Conservation (phyloP, 2,888 invertebrate genomes). For the Pristionchus mayeri region DNA sequence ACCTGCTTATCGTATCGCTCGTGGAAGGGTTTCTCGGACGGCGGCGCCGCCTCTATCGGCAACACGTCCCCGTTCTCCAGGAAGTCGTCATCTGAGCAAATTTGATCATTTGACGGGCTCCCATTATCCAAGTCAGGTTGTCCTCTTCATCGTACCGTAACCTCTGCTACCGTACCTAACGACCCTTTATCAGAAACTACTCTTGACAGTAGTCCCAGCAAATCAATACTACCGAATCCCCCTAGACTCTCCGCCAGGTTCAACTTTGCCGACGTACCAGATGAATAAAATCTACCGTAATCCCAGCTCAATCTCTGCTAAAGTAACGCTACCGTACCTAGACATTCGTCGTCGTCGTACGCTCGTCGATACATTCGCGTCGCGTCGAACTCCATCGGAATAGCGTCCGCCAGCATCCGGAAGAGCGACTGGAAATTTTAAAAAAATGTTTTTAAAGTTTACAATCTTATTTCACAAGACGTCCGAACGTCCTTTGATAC, state of each 20-base stretch:
- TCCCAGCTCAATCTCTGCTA: background rate
- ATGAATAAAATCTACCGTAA: too few relatives aligned
- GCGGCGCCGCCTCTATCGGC: constrained; percentile 25
- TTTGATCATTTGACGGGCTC: background rate
- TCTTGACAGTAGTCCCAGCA: too few relatives aligned
- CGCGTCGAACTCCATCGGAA: constrained; percentile 35
- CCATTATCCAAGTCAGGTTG: too few relatives aligned
- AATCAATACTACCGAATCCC: too few relatives aligned
- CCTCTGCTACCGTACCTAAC: too few relatives aligned
- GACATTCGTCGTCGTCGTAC: constrained; percentile 28
- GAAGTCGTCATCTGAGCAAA: constrained; percentile 13
- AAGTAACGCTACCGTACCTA: constrained; percentile 38
- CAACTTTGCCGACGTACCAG: too few relatives aligned
- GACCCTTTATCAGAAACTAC: too few relatives aligned
- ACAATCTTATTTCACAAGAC: too few relatives aligned
- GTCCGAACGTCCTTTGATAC: too few relatives aligned
- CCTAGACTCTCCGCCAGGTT: too few relatives aligned
- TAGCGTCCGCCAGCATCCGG: constrained; percentile 30
- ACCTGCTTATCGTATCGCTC: constrained; percentile 4
- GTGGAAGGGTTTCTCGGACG: constrained; percentile 9
- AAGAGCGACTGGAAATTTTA: constrained; percentile 10
- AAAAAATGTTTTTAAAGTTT: background rate
- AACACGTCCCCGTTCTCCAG: background rate
- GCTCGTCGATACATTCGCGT: constrained; percentile 30
- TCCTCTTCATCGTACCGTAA: too few relatives aligned